Evolutionary conservation across 2,888 invertebrate species (phyloP).

Genomic region (Auanema sp.): DNA sequence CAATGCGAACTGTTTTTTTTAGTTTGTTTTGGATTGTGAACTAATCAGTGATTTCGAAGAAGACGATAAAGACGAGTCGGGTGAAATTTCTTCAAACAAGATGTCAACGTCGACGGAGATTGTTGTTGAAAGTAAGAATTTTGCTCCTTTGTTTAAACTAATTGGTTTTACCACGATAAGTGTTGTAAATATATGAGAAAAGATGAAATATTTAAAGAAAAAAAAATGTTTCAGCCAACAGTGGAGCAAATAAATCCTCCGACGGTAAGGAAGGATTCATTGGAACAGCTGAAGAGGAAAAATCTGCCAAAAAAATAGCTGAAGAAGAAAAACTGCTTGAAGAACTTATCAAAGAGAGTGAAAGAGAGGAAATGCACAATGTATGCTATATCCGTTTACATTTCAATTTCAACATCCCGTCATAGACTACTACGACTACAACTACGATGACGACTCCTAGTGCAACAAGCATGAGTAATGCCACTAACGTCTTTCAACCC

Average conservation of each 20-base stretch:
- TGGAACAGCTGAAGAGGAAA: slow-evolving; percentile 11
- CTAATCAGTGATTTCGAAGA: slow-evolving; percentile 48
- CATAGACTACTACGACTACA: too few species aligned
- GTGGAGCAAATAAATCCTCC: background rate
- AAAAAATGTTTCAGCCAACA: background rate
- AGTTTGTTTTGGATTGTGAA: slow-evolving; percentile 54
- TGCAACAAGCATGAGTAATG: too few species aligned
- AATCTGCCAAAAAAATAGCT: slow-evolving; percentile 3
- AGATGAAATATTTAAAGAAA: background rate
- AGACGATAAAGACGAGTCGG: slow-evolving; percentile 37
- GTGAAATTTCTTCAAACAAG: slow-evolving; percentile 17
- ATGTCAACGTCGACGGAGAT: background rate
- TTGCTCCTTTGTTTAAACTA: too few species aligned
- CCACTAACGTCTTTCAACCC: too few species aligned
- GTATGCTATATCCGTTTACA: background rate
- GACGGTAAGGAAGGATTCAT: background rate
- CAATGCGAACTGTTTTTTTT: background rate
- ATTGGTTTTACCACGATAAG: too few species aligned
- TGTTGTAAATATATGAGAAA: too few species aligned
- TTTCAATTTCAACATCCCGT: too few species aligned
- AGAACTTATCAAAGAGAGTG: slow-evolving; percentile 16
- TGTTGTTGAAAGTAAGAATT: too few species aligned
- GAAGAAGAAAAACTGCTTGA: slow-evolving; percentile 11
- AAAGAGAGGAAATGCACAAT: slow-evolving; percentile 1
- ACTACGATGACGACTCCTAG: too few species aligned